Evolutionary conservation across 23 tunicate genomes (phyloP).

Genomic region (Botrylloides violaceus): DNA sequence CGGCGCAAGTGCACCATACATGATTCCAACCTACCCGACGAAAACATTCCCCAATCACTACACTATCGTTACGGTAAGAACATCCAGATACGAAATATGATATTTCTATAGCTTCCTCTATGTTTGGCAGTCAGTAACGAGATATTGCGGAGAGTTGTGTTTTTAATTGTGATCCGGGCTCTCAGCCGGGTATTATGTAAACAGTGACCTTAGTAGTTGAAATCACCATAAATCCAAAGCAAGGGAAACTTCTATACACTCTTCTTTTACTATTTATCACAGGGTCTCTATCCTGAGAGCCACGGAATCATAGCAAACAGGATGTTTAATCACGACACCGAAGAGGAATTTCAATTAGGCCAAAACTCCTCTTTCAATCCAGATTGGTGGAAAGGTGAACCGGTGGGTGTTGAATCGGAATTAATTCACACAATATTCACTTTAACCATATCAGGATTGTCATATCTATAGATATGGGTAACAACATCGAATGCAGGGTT

Average conservation of each 20-base stretch:
- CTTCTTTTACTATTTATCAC: not conserved
- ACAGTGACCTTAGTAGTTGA: not conserved
- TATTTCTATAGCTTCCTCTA: not conserved
- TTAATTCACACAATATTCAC: not conserved
- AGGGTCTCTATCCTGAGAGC: conserved; percentile 21
- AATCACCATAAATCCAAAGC: no score
- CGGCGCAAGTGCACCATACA: conserved; percentile 82
- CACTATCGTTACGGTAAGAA: conserved; percentile 74
- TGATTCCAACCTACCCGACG: conserved; percentile 73
- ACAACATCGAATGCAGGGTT: conserved; percentile 67
- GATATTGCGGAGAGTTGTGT: no score
- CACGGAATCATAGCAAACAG: conserved; percentile 21
- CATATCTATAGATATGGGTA: conserved; percentile 64
- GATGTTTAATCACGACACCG: conserved; percentile 2
- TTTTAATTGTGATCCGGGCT: no score
- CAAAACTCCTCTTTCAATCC: not conserved
- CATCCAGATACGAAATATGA: not conserved
- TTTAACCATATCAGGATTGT: not conserved
- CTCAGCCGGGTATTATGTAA: no score
- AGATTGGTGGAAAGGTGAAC: conserved; percentile 14
- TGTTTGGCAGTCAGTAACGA: no score
- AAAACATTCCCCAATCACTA: conserved; percentile 89
- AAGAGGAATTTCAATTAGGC: conserved; percentile 7
- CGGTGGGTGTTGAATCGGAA: not conserved
- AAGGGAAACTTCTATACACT: not conserved